Percentiles rank a stretch among this genome's conserved stretches.
Conservation (phyloP, 2,113 vertebrate genomes). For the Megalops atlanticus region DNA sequence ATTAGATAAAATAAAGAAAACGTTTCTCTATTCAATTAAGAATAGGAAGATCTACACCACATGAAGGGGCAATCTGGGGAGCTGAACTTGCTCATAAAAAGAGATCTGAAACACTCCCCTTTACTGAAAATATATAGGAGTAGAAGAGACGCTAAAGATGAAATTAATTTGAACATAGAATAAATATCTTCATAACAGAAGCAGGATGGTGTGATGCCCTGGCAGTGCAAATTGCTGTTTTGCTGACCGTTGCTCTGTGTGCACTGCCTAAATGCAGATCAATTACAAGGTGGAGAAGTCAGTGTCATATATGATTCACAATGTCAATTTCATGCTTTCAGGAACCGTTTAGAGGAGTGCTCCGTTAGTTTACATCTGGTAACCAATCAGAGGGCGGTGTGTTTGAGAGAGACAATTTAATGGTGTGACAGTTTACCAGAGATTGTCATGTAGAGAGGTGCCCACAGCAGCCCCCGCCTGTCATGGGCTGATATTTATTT, state of each 20-base stretch:
- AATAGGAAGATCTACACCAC: conserved; percentile 72
- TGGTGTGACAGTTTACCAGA: conserved; percentile 94
- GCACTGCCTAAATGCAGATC: conserved; percentile 82
- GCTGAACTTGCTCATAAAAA: conserved; percentile 62
- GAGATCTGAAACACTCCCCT: background rate
- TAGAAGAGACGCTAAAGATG: background rate
- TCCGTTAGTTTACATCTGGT: conserved; percentile 94
- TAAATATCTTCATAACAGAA: background rate
- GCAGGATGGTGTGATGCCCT: background rate
- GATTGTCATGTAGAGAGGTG: conserved; percentile 78
- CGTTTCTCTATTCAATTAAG: conserved; percentile 75
- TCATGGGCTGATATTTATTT: conserved; percentile 92
- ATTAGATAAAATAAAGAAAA: conserved; percentile 71
- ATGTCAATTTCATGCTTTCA: conserved; percentile 97
- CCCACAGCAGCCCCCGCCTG: conserved; percentile 82
- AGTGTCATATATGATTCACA: conserved; percentile 96
- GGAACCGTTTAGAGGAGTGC: conserved; percentile 92
- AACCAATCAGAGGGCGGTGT: conserved; percentile 93
- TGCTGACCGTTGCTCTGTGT: conserved; percentile 24
- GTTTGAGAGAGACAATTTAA: conserved; percentile 91
- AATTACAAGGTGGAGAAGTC: conserved; percentile 93
- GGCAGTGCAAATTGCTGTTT: conserved; percentile 4
- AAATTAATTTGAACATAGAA: background rate
- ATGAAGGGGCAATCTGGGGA: conserved; percentile 76
- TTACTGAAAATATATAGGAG: background rate